phyloP scores from a whole-genome alignment of 2,113 vertebrate species.

The Oriolus oriolus region DNA sequence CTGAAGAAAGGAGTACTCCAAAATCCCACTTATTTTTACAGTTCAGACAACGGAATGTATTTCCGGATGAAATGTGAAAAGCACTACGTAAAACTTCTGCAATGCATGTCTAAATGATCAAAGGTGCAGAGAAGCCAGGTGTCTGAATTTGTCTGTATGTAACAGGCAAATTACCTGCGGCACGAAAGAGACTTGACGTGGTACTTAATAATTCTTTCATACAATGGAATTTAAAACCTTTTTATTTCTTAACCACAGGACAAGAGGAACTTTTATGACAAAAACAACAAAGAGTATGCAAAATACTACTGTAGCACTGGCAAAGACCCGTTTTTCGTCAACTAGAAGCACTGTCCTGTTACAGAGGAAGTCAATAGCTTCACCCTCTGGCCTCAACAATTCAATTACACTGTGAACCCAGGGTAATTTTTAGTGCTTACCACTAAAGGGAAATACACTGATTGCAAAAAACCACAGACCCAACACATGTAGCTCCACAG shows the following conservation, averaged over 20 bases:
- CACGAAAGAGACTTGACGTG: neutral
- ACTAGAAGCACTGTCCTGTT: neutral
- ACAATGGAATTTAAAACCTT: neutral
- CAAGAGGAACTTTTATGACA: constrained; percentile 2
- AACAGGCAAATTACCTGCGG: neutral
- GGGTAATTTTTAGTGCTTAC: constrained; percentile 36
- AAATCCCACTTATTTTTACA: neutral
- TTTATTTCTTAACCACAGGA: neutral
- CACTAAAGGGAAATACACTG: constrained; percentile 36
- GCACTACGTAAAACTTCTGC: neutral
- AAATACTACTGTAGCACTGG: neutral
- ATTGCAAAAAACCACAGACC: constrained; percentile 58
- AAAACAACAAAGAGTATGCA: neutral
- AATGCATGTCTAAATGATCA: neutral
- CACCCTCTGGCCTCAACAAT: constrained; percentile 45
- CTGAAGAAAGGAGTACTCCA: neutral
- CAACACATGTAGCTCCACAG: neutral
- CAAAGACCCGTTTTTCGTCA: neutral
- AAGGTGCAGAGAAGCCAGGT: neutral
- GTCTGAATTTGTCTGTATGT: neutral
- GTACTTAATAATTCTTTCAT: neutral
- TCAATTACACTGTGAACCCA: constrained; percentile 14
- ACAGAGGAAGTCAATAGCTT: constrained; percentile 49
- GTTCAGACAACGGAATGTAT: neutral
- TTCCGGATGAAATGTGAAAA: neutral